A percentile compares a stretch with the other conserved stretches of the same genome.
phyloP scores from a whole-genome alignment of 1,140 invertebrate genomes.

The Pseudomyrmex sp. region DNA sequence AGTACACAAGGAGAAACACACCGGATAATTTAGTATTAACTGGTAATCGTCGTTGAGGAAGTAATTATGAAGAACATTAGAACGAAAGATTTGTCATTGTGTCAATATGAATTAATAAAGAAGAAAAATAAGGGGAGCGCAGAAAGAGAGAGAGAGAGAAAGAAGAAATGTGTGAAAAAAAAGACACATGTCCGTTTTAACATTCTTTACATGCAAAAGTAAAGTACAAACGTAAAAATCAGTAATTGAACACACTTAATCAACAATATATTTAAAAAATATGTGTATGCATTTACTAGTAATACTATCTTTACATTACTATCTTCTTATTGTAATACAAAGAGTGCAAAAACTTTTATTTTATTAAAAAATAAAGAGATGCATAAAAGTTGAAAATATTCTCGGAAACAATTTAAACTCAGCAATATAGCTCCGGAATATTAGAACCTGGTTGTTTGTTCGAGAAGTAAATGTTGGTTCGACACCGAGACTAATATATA shows the following conservation, averaged over 20 bases:
- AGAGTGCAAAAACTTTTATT: too few relatives aligned
- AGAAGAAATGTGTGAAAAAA: too few relatives aligned
- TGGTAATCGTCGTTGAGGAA: constrained; percentile 4
- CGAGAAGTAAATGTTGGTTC: constrained; percentile 20
- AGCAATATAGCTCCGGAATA: neutral
- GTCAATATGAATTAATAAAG: neutral
- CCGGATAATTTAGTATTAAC: constrained; percentile 39
- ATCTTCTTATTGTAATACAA: too few relatives aligned
- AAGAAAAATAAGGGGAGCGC: neutral
- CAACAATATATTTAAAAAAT: too few relatives aligned
- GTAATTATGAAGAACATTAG: constrained; percentile 2
- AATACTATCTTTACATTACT: too few relatives aligned
- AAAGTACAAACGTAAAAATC: too few relatives aligned
- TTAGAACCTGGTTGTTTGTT: constrained; percentile 15
- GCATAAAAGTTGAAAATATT: neutral
- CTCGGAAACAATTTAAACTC: neutral
- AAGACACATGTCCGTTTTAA: too few relatives aligned
- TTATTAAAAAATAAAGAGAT: neutral
- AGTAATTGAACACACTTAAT: too few relatives aligned
- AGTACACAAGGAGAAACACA: neutral
- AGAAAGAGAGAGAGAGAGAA: neutral
- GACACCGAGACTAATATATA: constrained; percentile 28
- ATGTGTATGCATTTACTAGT: too few relatives aligned
- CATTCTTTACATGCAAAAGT: too few relatives aligned
- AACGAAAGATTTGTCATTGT: constrained; percentile 6